Percentiles rank a stretch among this genome's conserved stretches.
phyloP scores from a whole-genome alignment of 2,888 invertebrate species.

The Synanthedon vespiformis region DNA sequence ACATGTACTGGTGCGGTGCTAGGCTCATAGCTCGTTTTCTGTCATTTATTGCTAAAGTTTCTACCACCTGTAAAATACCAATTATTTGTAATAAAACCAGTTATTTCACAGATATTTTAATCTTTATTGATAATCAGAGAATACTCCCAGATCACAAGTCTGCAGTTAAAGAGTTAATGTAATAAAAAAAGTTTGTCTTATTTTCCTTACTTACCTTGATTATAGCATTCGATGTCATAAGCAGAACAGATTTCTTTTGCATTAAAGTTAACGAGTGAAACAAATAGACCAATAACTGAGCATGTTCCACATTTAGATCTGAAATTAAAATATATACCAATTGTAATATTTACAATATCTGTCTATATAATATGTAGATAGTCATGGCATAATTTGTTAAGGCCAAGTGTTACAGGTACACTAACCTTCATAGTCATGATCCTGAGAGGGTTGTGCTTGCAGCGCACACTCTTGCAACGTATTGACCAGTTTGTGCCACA shows the following conservation, averaged over 20 bases:
- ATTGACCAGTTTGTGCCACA: slow-evolving; percentile 91
- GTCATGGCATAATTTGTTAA: neutral
- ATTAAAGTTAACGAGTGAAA: slow-evolving; percentile 95
- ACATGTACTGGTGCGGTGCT: slow-evolving; percentile 77
- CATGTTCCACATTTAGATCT: slow-evolving; percentile 96
- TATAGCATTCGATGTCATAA: slow-evolving; percentile 81
- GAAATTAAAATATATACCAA: slow-evolving; percentile 20
- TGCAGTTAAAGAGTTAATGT: neutral
- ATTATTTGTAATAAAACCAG: neutral
- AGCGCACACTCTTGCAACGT: slow-evolving; percentile 89
- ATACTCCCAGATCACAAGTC: neutral
- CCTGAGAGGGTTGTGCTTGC: slow-evolving; percentile 72
- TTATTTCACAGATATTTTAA: neutral
- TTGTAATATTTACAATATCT: no score
- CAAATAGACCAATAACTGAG: slow-evolving; percentile 90
- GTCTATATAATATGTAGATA: no score
- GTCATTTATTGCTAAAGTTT: slow-evolving; percentile 51
- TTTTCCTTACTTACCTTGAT: slow-evolving; percentile 42
- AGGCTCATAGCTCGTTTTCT: slow-evolving; percentile 43
- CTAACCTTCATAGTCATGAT: slow-evolving; percentile 80
- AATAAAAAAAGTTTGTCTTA: neutral
- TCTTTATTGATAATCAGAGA: neutral
- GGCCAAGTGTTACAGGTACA: neutral
- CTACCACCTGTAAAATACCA: slow-evolving; percentile 43
- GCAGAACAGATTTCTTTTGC: slow-evolving; percentile 94